These are phyloP conservation scores for Clostera curtula DNA, from an alignment of 2,888 invertebrate species.

Conservation along the genomic window DNA sequence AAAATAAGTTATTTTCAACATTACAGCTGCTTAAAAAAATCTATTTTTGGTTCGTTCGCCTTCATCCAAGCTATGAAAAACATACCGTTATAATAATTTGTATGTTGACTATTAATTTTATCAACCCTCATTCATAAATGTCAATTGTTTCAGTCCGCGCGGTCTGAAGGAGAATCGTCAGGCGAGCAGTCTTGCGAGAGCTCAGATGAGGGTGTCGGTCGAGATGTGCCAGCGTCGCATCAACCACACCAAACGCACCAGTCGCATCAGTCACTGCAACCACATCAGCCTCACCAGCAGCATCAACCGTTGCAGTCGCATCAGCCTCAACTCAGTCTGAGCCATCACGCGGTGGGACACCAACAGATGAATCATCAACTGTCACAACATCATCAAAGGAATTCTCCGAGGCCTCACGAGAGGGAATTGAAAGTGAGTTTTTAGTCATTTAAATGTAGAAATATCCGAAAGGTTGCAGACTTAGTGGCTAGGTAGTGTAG, in stretches of 20 bases:
- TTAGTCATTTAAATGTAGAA: background rate
- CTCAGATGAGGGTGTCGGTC: conserved; percentile 65
- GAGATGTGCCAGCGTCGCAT: conserved; percentile 47
- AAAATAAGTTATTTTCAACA: no score
- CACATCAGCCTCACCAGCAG: conserved; percentile 20
- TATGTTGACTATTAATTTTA: no score
- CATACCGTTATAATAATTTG: no score
- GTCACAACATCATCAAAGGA: conserved; percentile 48
- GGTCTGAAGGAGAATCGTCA: conserved; percentile 65
- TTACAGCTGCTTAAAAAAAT: no score
- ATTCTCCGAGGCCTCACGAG: conserved; percentile 56
- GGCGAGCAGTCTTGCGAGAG: conserved; percentile 67
- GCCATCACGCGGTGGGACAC: conserved; percentile 41
- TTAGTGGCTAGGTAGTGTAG: background rate
- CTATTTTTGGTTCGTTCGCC: no score
- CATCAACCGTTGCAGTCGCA: conserved; percentile 17
- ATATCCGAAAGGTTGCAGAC: background rate
- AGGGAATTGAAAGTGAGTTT: conserved; percentile 52
- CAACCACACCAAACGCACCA: conserved; percentile 31
- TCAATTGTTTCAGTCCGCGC: conserved; percentile 46
- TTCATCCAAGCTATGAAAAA: no score
- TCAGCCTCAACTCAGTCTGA: conserved; percentile 31
- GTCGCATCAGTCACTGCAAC: conserved; percentile 28
- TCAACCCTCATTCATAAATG: background rate
- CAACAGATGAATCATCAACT: conserved; percentile 38